Evolutionary conservation across 2,797 vertebrate genomes (phyloP).

Genomic region (Pantherophis alleghaniensis): DNA sequence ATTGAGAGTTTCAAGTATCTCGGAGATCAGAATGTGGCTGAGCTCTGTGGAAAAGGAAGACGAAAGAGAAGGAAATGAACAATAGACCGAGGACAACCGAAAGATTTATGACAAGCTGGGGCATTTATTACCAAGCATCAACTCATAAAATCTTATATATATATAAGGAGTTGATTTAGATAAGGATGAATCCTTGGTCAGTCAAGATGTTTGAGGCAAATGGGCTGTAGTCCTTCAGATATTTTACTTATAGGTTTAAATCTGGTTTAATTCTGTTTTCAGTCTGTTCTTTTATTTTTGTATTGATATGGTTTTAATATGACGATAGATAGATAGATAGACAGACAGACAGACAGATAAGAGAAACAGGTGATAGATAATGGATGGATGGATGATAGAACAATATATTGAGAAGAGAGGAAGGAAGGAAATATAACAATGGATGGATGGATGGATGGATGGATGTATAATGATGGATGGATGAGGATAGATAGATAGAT

Average conservation of each 20-base stretch:
- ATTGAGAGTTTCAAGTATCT: background rate
- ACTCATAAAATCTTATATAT: background rate
- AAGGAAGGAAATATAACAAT: too few relatives aligned
- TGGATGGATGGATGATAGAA: too few relatives aligned
- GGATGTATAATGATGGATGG: background rate
- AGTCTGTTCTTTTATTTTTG: background rate
- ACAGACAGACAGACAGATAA: too few relatives aligned
- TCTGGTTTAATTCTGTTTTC: background rate
- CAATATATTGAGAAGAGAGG: too few relatives aligned
- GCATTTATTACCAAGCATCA: background rate
- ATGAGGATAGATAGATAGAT: too few relatives aligned
- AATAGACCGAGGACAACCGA: background rate
- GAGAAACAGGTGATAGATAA: too few relatives aligned
- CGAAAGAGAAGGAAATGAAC: background rate
- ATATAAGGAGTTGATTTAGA: background rate
- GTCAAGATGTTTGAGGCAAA: too few relatives aligned
- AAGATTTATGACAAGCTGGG: background rate
- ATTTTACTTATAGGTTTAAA: background rate
- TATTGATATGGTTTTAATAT: background rate
- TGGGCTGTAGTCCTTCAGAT: background rate
- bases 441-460: too few relatives aligned
- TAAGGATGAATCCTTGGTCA: too few relatives aligned
- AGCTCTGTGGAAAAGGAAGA: background rate
- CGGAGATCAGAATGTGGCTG: background rate
- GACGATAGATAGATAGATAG: background rate